Evolutionary conservation across 1,140 invertebrate genomes (phyloP), one percentile per base, ranked within the genome.

Genomic region (Drosophila yakuba): DNA sequence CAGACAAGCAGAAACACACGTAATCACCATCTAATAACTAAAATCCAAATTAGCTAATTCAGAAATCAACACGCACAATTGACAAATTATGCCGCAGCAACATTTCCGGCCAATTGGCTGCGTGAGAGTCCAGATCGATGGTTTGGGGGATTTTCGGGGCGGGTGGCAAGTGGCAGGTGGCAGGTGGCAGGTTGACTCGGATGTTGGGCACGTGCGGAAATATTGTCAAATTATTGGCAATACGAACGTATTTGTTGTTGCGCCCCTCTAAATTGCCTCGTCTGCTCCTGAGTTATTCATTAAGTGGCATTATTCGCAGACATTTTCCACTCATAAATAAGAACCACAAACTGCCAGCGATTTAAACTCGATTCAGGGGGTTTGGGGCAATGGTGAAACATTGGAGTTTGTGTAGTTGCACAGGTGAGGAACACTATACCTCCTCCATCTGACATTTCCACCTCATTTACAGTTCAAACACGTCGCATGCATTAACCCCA

Each of bases 41-140:
- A 88, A 88, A 88, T 88, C 84, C 67, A 89, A 88, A 88, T 88
- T 88, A 88, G 84, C 83, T 83, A 89, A 88, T 88, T 88, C 83
- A 89, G 83, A 88, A 88, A 88, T 88, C 83, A 89, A 84, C 83
- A 88, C 80, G 84, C 83, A 89, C 83, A 88, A 88, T 88, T 88
- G 83, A 88, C 83, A 88, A 88, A 88, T 88, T 88, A 88, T 88
- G 84, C 80, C 84, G 80, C 84, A 84, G 64, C 71, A 86, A 88
- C 83, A 88, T 88, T 88, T 88, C 83, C 83, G 84, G 83, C 72
- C 79, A 88, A 88, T 88, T 89, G 83, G 58, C 54, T 89, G 78
- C 83, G 83, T 89, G 84, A 55, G 72, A 58, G 56, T 63, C 43
- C 69, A 67, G 51, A 28, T 59, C 28, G 43, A 47, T 39, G 71